Evolutionary conservation across 1,140 invertebrate genomes (phyloP).

Genomic region (Colletes latitarsis): DNA sequence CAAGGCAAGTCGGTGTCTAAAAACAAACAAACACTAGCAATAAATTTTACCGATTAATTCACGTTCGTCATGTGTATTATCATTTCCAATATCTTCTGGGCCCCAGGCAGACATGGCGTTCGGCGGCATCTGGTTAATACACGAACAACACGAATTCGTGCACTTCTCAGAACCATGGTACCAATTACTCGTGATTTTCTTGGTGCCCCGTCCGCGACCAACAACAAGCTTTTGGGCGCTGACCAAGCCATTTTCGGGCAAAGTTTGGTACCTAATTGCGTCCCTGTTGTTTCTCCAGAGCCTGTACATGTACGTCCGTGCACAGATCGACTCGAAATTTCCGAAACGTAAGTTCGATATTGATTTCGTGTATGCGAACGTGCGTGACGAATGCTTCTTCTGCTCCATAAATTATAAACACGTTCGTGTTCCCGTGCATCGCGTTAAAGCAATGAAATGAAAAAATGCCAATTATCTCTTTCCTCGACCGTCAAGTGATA

Average conservation of each 20-base stretch:
- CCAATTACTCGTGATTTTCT: constrained; percentile 63
- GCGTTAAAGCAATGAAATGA: no score
- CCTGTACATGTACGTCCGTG: constrained; percentile 51
- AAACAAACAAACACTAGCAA: background rate
- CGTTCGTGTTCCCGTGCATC: no score
- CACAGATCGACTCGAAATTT: constrained; percentile 64
- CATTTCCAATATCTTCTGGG: background rate
- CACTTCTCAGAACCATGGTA: constrained; percentile 69
- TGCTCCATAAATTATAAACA: no score
- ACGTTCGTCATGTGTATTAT: background rate
- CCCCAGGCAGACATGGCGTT: constrained; percentile 72
- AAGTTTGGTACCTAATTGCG: constrained; percentile 66
- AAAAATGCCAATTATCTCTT: no score
- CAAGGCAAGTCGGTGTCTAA: constrained; percentile 22
- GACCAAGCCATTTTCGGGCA: constrained; percentile 64
- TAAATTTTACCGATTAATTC: no score
- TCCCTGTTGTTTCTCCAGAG: constrained; percentile 54
- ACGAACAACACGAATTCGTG: constrained; percentile 53
- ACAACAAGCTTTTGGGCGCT: constrained; percentile 73
- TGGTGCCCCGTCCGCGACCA: constrained; percentile 73
- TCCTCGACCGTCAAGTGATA: no score
- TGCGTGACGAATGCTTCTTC: background rate
- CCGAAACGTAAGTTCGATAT: constrained; percentile 65
- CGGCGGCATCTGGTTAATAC: constrained; percentile 66
- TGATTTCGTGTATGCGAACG: background rate